These are phyloP conservation scores for Sussaba pulchella DNA, from an alignment of 2,888 invertebrate genomes.

Conservation along the genomic window DNA sequence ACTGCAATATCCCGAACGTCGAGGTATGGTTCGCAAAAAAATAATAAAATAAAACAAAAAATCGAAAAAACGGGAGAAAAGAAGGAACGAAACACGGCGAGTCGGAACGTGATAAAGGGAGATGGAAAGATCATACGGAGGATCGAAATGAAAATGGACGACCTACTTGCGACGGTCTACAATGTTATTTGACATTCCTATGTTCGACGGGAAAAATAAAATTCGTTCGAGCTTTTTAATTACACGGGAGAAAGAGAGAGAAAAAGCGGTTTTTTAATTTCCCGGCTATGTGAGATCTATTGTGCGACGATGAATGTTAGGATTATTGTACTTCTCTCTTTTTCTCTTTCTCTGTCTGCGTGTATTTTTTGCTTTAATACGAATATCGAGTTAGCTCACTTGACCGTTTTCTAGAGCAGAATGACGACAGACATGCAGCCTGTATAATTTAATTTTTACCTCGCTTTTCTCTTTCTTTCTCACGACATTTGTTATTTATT, in stretches of 20 bases:
- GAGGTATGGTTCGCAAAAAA: constrained; percentile 48
- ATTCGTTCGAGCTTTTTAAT: not conserved
- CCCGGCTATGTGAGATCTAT: not conserved
- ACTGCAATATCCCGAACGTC: constrained; percentile 47
- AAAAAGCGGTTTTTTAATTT: not conserved
- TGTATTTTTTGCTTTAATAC: no score
- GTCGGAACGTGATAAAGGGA: constrained; percentile 8
- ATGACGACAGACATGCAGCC: no score
- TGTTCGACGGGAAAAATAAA: not conserved
- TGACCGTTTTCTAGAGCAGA: no score
- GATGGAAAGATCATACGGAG: not conserved
- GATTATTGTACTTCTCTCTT: no score
- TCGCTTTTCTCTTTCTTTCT: no score
- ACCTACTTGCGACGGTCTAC: not conserved
- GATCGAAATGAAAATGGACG: constrained; percentile 2
- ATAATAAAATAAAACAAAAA: constrained; percentile 28
- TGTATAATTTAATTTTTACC: no score
- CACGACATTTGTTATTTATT: no score
- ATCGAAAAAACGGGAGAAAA: not conserved
- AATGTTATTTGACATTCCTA: constrained; percentile 24
- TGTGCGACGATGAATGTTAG: not conserved
- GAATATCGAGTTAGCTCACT: no score
- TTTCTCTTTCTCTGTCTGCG: no score
- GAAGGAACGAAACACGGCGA: not conserved
- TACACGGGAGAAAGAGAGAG: no score